Evolutionary conservation across 2,113 vertebrate species (phyloP), one percentile per base, ranked within the genome.

Genomic region (Rhombomys opimus): DNA sequence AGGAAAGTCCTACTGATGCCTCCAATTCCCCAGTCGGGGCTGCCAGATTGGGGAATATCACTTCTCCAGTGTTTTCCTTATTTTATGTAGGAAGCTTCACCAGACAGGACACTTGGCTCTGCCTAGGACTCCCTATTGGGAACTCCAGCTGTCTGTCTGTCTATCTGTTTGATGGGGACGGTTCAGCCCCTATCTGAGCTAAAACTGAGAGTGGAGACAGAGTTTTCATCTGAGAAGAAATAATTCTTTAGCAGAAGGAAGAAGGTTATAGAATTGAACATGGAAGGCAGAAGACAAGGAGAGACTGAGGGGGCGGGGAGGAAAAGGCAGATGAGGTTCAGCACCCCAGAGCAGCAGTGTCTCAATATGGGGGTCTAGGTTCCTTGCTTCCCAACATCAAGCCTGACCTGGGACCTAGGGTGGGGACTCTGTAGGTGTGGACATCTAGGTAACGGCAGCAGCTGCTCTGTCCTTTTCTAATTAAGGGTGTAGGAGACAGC

Each of bases 401-500:
- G 12, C 0, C 1, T 5, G 87, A 81, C 14, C 63, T 10, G 4
- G 81, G 11, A n/a, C 2, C 72, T 86, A 2, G 20, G 35, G 50
- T 23, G 32, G 32, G 85, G 32, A 23, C 30, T 8, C 30, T 23
- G 12, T 54, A 35, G 18, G 46, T 4, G 20, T 46, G 85, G 30
- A 14, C 46, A 52, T 73, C 86, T 15, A 20, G 52, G 52, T n/a
- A 57, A 30, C 25, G 14, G 18, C 25, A 25, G 32, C 22, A 38
- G 87, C 52, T 38, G 1, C 18, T 67, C 14, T 2, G 25, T 32
- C 52, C 76, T 46, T 54, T 61, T 46, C 88, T 81, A 89, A 97
- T 97, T 96, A 96, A 98, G 96, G 91, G 97, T 93, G 67, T 10
- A 90, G 96, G 96, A 75, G 97, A 96, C 96, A 80, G 0, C 15